Base-by-base conservation (phyloP, 2,888 invertebrate genomes). In the Galerucella calmariensis region DNA sequence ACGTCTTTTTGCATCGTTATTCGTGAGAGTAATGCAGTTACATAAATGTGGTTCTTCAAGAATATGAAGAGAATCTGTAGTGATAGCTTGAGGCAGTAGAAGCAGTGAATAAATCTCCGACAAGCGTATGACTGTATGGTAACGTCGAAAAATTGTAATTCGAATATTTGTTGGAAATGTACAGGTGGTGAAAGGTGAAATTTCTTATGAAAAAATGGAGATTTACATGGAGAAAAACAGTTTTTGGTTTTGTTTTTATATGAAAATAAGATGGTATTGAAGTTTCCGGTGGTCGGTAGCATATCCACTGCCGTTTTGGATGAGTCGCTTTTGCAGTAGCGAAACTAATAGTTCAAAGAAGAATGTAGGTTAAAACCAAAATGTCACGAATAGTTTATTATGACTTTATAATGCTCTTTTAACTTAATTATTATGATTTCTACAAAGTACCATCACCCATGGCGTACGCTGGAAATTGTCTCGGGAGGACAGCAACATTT, bases 41-140 rank as follows among this genome's bases (percentile, higher is more conserved):
- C 70, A 74, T 67, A 67, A 71, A 67, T 61, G 67, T 67, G 27
- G 67, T 56, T 65, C 69, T 69, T 63, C 67, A 66, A 53, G 53
- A 72, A 53, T 75, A 69, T 24, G 10, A 71, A 14, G 72, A 14
- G 56, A 66, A 35, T 48, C 59, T 46, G 59, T 59, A 72, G 65
- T 69, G 69, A 41, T 63, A 51, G 72, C 75, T 59, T 68, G 75
- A 56, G 71, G 75, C 68, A 35, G 41, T 27, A 61, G 62, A 70
- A 62, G 11, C 14, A 61, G 35, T 61, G 61, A 27, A 61, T 61
- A 35, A 12, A 61, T 12, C 5, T 27, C 61, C 61, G 61, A 14
- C 35, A 24, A 4, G 12, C 61, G 61, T 27, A 44, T 10, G 10
- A 2, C 41, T 44, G 24, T 1, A 16, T 10, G 0, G 2, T n/a